These are phyloP conservation scores for Drosophila lacertosa DNA, from an alignment of 1,140 invertebrate genomes.

Conservation along the genomic window DNA sequence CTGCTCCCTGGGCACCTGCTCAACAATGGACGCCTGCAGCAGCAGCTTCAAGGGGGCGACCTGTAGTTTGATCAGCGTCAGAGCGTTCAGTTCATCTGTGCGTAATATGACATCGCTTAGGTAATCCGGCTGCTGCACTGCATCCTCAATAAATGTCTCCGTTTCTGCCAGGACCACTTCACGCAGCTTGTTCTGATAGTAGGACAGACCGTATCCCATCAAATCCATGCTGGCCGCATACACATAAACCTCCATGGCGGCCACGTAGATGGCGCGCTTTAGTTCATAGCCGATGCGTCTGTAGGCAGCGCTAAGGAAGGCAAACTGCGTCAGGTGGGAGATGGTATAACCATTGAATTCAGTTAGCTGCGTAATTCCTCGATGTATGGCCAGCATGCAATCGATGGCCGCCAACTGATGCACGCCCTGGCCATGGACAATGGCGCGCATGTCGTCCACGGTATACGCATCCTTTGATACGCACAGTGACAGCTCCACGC, in stretches of 20 bases:
- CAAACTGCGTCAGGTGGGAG: slow-evolving; percentile 76
- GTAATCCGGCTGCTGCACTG: slow-evolving; percentile 14
- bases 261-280: slow-evolving; percentile 71
- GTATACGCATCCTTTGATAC: slow-evolving; percentile 78
- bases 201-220: slow-evolving; percentile 76
- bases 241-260: slow-evolving; percentile 83
- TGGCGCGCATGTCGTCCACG: slow-evolving; percentile 85
- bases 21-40: slow-evolving; percentile 13
- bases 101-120: slow-evolving; percentile 57
- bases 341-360: slow-evolving; percentile 77
- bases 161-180: slow-evolving; percentile 66
- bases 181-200: slow-evolving; percentile 79
- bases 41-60: slow-evolving; percentile 56
- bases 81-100: slow-evolving; percentile 53
- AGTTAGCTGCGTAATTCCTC: slow-evolving; percentile 72
- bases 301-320: slow-evolving; percentile 71
- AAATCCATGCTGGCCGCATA: slow-evolving; percentile 75
- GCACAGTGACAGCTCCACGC: slow-evolving; percentile 94
- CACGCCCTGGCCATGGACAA: slow-evolving; percentile 86
- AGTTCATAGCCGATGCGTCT: slow-evolving; percentile 71
- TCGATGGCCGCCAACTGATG: slow-evolving; percentile 79
- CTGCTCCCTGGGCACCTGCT: slow-evolving; percentile 14
- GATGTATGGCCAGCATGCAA: slow-evolving; percentile 86
- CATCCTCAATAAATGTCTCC: slow-evolving; percentile 9
- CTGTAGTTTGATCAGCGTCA: slow-evolving; percentile 73